Base-by-base conservation (phyloP, 2,113 vertebrate species). In the Anoura caudifer region DNA sequence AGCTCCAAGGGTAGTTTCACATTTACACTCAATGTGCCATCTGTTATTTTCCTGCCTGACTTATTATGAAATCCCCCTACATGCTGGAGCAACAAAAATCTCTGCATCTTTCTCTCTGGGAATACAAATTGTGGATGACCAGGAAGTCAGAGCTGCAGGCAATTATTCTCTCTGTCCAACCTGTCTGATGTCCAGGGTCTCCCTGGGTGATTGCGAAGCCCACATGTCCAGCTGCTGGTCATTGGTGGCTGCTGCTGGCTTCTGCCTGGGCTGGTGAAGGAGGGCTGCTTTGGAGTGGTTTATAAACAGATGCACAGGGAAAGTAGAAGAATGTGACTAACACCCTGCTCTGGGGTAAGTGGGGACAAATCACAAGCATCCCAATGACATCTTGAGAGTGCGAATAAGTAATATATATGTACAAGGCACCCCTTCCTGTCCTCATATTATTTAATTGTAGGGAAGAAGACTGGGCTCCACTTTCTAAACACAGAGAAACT, bases 1-100 rank as follows among this genome's bases (percentile, higher is more conserved):
- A 77, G 63, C 86, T 98, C 81, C 82, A 80, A 85, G 56, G 7
- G 0, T 96, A 59, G 97, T 92, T 97, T 97, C 52, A 67, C 82
- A 82, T 97, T 97, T 94, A 90, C 8, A 59, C 79, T 95, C 24
- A 50, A 56, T 65, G 59, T 13, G 54, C 80, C 87, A 86, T 98
- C 95, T 98, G 95, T 54, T 98, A 33, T 88, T 97, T 95, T 96
- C 47, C 72, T 73, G 69, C 83, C 90, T 96, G 84, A 94, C 63
- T 98, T 90, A 93, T 73, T 95, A 95, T 52, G 56, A 88, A 94
- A 89, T 95, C 20, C 72, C 83, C 45, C n/a, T 72, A 67, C 24
- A 33, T 7, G 26, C 13, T 59, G 86, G 33, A 97, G 16, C 75
- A 86, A 70, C 73, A 52, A 50, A 54, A 63, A 70, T 90, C 38